Conservation (phyloP, 2,113 vertebrate genomes). For the Gallinago media region DNA sequence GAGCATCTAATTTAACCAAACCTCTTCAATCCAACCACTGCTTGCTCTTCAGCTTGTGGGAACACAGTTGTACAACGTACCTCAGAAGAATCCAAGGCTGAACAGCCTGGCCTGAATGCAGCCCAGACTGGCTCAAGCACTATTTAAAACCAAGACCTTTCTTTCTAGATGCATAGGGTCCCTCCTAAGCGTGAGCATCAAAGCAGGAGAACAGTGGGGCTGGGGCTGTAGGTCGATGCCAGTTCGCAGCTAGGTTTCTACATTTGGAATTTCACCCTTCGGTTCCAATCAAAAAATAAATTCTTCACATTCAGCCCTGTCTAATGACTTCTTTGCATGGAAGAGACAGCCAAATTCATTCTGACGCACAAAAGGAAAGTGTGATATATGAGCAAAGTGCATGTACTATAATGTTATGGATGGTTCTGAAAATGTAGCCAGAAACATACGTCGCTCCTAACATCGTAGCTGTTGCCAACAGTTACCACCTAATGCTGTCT, state of each 20-base stretch:
- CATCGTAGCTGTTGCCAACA: constrained; percentile 33
- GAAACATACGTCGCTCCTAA: constrained; percentile 16
- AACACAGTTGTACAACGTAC: fast-evolving
- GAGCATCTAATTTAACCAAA: not conserved
- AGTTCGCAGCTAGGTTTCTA: not conserved
- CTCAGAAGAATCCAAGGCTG: not conserved
- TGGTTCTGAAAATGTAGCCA: constrained; percentile 32
- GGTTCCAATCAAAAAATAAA: constrained; percentile 22
- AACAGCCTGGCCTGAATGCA: not conserved
- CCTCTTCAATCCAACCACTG: not conserved
- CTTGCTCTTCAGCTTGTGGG: not conserved
- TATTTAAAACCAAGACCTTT: not conserved
- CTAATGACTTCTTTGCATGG: constrained; percentile 34
- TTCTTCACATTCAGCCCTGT: not conserved
- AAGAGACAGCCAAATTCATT: constrained; percentile 21
- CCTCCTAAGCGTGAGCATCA: not conserved
- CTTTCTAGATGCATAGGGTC: fast-evolving
- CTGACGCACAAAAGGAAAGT: constrained; percentile 7
- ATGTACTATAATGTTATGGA: not conserved
- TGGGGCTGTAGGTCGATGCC: fast-evolving
- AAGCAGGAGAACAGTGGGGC: fast-evolving
- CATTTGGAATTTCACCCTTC: not conserved
- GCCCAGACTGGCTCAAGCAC: not conserved
- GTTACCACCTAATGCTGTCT: constrained; percentile 38
- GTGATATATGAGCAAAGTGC: constrained; percentile 25